Conservation (phyloP, 2,888 invertebrate genomes). For the Melieria crassipennis region DNA sequence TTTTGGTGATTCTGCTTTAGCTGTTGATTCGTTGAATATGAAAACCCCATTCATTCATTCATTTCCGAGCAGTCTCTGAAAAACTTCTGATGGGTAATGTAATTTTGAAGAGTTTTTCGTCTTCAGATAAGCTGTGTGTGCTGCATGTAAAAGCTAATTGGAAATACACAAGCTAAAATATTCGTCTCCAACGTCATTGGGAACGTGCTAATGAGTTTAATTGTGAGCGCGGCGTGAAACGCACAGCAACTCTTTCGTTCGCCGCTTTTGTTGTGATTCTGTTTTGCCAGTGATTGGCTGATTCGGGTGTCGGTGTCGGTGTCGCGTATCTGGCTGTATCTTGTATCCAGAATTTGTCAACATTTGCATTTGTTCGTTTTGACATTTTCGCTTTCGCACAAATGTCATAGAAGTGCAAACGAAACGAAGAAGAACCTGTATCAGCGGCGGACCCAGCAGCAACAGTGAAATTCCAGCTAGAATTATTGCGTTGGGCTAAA, state of each 20-base stretch:
- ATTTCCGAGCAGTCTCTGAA: conserved; percentile 16
- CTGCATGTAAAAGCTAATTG: no score
- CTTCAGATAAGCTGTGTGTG: no score
- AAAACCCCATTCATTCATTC: conserved; percentile 20
- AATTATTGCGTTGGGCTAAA: no score
- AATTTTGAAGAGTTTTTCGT: not conserved
- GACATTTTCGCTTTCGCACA: conserved; percentile 19
- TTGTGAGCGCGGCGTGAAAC: no score
- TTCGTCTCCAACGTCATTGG: no score
- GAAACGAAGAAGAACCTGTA: conserved; percentile 14
- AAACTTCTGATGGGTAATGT: conserved; percentile 3
- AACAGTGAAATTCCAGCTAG: no score
- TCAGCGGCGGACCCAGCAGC: no score
- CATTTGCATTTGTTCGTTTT: conserved; percentile 6
- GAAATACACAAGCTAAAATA: no score
- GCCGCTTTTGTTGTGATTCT: conserved; percentile 22
- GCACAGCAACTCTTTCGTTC: no score
- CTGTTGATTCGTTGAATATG: not conserved
- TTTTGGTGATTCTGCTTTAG: conserved; percentile 31
- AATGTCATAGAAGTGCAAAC: conserved; percentile 33
- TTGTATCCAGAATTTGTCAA: conserved; percentile 14
- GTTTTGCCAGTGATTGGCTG: not conserved
- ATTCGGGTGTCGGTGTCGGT: not conserved
- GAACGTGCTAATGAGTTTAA: no score
- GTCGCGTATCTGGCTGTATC: conserved; percentile 5